Evolutionary conservation across 2,888 invertebrate species (phyloP).

Genomic region (Cacoxenus indagator): DNA sequence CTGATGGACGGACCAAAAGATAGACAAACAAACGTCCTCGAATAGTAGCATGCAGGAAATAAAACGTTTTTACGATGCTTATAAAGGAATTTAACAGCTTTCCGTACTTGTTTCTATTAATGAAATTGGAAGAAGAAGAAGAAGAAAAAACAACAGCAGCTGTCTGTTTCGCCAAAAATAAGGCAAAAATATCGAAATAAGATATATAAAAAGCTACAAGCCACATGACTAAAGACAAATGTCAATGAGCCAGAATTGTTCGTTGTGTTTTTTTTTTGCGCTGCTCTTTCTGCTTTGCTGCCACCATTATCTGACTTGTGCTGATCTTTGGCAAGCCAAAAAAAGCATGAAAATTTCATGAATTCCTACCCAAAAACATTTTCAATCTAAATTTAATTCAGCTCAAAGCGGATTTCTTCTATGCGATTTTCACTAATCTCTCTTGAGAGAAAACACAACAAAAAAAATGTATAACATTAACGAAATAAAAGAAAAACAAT

Average conservation of each 20-base stretch:
- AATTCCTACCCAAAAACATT: too few relatives aligned
- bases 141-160: not conserved
- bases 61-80: slow-evolving; percentile 1
- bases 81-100: not conserved
- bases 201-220: not conserved
- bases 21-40: not conserved
- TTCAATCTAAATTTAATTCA: slow-evolving; percentile 20
- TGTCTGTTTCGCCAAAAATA: not conserved
- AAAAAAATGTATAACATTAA: not conserved
- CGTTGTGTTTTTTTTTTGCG: not conserved
- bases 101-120: not conserved
- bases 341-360: not conserved
- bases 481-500: not conserved
- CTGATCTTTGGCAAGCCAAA: slow-evolving; percentile 4
- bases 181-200: not conserved
- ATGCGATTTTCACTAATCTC: not conserved
- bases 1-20: too few relatives aligned
- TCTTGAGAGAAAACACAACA: not conserved
- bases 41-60: not conserved
- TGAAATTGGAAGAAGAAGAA: not conserved
- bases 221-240: slow-evolving; percentile 19
- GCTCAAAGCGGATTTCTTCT: not conserved
- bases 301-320: not conserved
- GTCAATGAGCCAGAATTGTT: slow-evolving; percentile 12
- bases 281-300: not conserved